A percentile compares a stretch with the other conserved stretches of the same genome.
phyloP scores from a whole-genome alignment of 2,888 invertebrate species.

The Polyommatus iphigenia region DNA sequence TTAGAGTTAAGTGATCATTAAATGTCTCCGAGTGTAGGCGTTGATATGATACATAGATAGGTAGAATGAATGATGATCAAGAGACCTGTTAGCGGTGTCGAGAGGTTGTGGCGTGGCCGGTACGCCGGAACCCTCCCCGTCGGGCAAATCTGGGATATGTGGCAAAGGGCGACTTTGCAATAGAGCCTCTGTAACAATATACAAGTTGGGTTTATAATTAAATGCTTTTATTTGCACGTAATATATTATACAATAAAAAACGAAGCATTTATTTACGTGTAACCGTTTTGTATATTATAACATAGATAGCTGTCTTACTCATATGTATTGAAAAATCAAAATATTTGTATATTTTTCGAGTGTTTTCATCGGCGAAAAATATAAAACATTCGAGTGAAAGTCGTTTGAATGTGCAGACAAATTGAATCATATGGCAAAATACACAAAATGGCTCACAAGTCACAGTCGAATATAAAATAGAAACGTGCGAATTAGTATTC shows the following conservation, averaged over 20 bases:
- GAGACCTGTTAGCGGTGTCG: constrained; percentile 70
- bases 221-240: constrained; percentile 31
- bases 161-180: constrained; percentile 96
- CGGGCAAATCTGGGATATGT: constrained; percentile 92
- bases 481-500: constrained; percentile 9
- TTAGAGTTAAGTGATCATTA: not conserved
- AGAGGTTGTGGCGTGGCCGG: constrained; percentile 64
- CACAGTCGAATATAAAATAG: not conserved
- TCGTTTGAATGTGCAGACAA: constrained; percentile 20
- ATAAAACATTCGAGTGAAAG: constrained; percentile 1
- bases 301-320: constrained; percentile 20
- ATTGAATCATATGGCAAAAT: constrained; percentile 16
- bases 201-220: constrained; percentile 32
- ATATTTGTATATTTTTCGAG: not conserved
- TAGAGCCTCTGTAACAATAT: constrained; percentile 88
- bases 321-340: not conserved
- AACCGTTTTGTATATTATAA: constrained; percentile 32
- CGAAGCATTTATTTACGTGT: constrained; percentile 31
- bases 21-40: not conserved
- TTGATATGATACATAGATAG: constrained; percentile 32
- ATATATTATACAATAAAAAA: constrained; percentile 28
- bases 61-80: constrained; percentile 23
- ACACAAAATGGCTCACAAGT: constrained; percentile 28
- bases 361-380: not conserved
- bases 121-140: constrained; percentile 78